Evolutionary conservation across 1,140 invertebrate species (phyloP).

Genomic region (Glossosoma conforme): DNA sequence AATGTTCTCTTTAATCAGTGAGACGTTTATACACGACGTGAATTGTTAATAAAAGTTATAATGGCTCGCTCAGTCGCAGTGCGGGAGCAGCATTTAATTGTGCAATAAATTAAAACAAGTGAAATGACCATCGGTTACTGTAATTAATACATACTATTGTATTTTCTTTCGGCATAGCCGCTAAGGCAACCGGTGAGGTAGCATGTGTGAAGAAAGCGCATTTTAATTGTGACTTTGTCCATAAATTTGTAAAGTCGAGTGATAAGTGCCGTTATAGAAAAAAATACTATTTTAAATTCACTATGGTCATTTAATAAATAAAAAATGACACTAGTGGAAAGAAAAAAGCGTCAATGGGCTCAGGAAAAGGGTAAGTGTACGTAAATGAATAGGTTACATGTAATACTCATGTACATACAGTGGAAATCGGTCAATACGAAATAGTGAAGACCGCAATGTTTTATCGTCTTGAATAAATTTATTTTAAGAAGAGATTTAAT

Average conservation of each 20-base stretch:
- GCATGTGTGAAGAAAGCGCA: conserved; percentile 27
- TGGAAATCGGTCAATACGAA: neutral
- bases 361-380: conserved; percentile 61
- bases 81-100: conserved; percentile 25
- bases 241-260: conserved; percentile 1
- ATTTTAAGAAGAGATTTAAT: neutral
- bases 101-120: conserved; percentile 19
- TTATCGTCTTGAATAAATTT: neutral
- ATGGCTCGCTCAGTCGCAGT: conserved; percentile 16
- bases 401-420: too few species aligned
- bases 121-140: too few species aligned
- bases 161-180: conserved; percentile 24
- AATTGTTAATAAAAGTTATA: conserved; percentile 17
- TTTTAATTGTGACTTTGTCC: conserved; percentile 4
- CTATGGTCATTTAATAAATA: conserved; percentile 31
- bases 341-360: conserved; percentile 72
- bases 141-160: too few species aligned
- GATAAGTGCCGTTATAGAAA: conserved; percentile 13
- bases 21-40: too few species aligned
- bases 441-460: neutral
- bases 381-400: neutral
- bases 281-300: conserved; percentile 6
- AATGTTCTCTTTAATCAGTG: conserved; percentile 15
- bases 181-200: conserved; percentile 21
- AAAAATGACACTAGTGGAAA: conserved; percentile 59